phyloP scores from a whole-genome alignment of 2,113 vertebrate genomes.

The Cromileptes altivelis region DNA sequence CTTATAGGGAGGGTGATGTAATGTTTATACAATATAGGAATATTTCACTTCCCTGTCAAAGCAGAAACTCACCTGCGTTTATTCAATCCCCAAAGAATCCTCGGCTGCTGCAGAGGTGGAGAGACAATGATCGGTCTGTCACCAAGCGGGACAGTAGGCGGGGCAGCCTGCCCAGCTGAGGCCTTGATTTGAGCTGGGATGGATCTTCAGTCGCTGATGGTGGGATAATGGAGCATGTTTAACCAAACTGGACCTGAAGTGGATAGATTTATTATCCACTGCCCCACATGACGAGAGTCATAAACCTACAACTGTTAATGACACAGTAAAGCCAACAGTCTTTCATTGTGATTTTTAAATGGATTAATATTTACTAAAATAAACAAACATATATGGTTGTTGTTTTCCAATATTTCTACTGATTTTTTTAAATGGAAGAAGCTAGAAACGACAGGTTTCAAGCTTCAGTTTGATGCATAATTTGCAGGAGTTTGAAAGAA shows the following conservation, averaged over 20 bases:
- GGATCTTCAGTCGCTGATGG: slow-evolving; percentile 26
- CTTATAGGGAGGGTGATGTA: slow-evolving; percentile 81
- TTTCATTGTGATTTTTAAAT: too few relatives aligned
- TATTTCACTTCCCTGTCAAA: slow-evolving; percentile 84
- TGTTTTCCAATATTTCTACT: too few relatives aligned
- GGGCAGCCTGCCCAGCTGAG: not conserved
- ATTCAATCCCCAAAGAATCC: slow-evolving; percentile 82
- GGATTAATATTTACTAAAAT: too few relatives aligned
- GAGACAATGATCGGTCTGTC: slow-evolving; percentile 78
- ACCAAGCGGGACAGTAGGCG: slow-evolving; percentile 45
- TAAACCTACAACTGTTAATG: too few relatives aligned
- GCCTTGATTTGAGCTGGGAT: slow-evolving; percentile 1
- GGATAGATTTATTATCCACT: not conserved
- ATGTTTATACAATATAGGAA: slow-evolving; percentile 85
- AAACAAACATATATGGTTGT: too few relatives aligned
- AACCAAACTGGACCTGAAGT: not conserved
- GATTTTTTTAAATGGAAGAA: too few relatives aligned
- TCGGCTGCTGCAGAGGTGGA: slow-evolving; percentile 59
- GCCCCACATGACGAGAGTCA: too few relatives aligned
- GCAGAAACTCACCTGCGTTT: slow-evolving; percentile 83
- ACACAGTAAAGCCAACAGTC: too few relatives aligned
- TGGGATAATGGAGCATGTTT: slow-evolving; percentile 8
- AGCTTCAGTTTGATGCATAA: too few relatives aligned
- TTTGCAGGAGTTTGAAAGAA: too few relatives aligned
- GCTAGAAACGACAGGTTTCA: too few relatives aligned